Base-by-base conservation (phyloP, 1,140 invertebrate genomes). In the Papilio polyxenes region DNA sequence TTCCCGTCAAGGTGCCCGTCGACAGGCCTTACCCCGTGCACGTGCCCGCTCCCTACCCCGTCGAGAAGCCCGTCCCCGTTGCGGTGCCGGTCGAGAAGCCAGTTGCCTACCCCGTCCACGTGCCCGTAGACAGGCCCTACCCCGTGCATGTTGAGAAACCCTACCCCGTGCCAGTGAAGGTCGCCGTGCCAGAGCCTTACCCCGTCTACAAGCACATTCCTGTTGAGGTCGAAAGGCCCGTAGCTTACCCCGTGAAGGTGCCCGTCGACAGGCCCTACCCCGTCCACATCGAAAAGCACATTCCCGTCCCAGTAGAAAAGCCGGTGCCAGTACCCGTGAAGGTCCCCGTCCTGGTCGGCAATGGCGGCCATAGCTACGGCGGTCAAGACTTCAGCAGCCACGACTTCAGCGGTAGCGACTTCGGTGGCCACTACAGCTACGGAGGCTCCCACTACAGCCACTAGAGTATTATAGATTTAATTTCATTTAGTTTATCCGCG, bases 1-100 rank as follows among this genome's bases (percentile, higher is more conserved):
- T 91, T 80, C 95, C 95, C 82, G 95, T 95, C 7, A 93, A 94
- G 78, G 95, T 96, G 44, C 95, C 95, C 82, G 95, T 96, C 80
- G 95, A 96, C 87, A 95, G 95, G 95, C 89, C 95, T 92, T 95
- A 95, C 90, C 95, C 95, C 69, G 96, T 96, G 23, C 95, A 96
- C 86, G 96, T 96, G 82, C 95, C 96, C 48, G 95, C 95, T 83
- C 95, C 95, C 49, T 96, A 95, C 95, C 95, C 94, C 82, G 95
- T 96, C 11, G 95, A 96, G 89, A 96, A 95, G 85, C 93, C 92
- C 31, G 94, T 96, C 59, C 95, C 95, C 75, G 93, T 95, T 53
- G 94, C 96, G n/a, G 95, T 95, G 65, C 93, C 87, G 31, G 95
- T 96, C 59, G 95, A 95, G 80, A 95, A 95, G 82, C 96, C 95